These are phyloP conservation scores for Cynodonichthys magdalenae DNA, from an alignment of 2,797 vertebrate species.

Conservation along the genomic window DNA sequence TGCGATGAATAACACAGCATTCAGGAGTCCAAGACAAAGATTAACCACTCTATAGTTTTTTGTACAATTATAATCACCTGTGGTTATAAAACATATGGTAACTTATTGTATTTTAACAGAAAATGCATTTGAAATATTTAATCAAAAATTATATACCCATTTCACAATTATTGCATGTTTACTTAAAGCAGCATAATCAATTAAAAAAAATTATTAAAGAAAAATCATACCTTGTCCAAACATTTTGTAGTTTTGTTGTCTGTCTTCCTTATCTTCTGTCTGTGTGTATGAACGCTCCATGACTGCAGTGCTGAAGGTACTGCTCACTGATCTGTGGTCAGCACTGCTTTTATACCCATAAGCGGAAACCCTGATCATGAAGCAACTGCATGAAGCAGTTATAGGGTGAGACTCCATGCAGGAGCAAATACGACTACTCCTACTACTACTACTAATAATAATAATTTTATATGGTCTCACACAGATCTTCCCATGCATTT, in stretches of 20 bases:
- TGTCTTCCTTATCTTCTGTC: background rate
- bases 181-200: too few relatives aligned
- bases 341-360: constrained; percentile 8
- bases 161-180: too few relatives aligned
- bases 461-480: too few relatives aligned
- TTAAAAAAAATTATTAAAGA: background rate
- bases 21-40: constrained; percentile 48
- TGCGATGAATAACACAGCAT: constrained; percentile 39
- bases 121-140: too few relatives aligned
- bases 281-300: constrained; percentile 25
- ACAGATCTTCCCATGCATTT: too few relatives aligned
- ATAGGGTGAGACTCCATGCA: too few relatives aligned
- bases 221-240: constrained; percentile 30
- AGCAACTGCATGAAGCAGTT: too few relatives aligned
- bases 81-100: background rate
- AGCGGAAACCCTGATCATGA: background rate
- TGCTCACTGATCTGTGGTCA: background rate
- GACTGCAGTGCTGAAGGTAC: background rate
- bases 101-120: background rate
- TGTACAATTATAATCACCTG: constrained; percentile 18
- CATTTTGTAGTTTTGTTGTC: background rate
- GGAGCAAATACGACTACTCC: too few relatives aligned
- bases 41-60: constrained; percentile 17
- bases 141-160: too few relatives aligned
- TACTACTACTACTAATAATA: too few relatives aligned